Conservation (phyloP, 2,797 vertebrate species). For the Sebastes alutus region DNA sequence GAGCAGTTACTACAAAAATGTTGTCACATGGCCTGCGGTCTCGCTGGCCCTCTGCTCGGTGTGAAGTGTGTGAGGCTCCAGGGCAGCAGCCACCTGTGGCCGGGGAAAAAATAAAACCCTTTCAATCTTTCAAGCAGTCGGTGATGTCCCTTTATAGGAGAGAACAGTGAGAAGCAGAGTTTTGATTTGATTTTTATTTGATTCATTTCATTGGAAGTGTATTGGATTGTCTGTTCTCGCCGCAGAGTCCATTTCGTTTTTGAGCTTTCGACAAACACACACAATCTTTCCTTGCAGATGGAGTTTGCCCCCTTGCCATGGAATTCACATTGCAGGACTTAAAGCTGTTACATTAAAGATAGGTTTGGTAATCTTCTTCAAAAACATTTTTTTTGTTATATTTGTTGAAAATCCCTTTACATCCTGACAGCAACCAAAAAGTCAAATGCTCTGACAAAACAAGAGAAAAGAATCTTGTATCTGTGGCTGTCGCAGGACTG, state of each 20-base stretch:
- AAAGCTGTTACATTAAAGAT: neutral
- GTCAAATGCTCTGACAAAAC: too few relatives aligned
- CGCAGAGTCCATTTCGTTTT: neutral
- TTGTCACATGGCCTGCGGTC: slow-evolving; percentile 71
- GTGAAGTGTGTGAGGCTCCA: slow-evolving; percentile 59
- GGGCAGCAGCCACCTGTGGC: slow-evolving; percentile 48
- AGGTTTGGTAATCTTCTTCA: neutral
- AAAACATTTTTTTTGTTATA: neutral
- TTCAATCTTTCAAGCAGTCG: neutral
- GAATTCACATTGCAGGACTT: neutral
- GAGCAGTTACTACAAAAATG: slow-evolving; percentile 78
- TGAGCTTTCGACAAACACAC: neutral
- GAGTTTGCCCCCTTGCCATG: neutral
- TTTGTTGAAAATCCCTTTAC: neutral
- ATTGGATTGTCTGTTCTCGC: neutral
- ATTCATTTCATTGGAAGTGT: neutral
- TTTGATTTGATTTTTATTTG: neutral
- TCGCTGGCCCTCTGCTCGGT: slow-evolving; percentile 34
- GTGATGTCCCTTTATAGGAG: neutral
- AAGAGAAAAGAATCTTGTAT: too few relatives aligned
- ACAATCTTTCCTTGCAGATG: neutral
- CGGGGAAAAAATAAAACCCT: neutral
- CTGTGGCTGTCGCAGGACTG: too few relatives aligned
- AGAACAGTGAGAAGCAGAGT: neutral
- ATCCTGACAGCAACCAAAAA: neutral